Percentiles rank a stretch among this genome's conserved stretches.
These are phyloP conservation scores for Glaucomys volans DNA, from an alignment of 2,113 vertebrate species.

Conservation along the genomic window DNA sequence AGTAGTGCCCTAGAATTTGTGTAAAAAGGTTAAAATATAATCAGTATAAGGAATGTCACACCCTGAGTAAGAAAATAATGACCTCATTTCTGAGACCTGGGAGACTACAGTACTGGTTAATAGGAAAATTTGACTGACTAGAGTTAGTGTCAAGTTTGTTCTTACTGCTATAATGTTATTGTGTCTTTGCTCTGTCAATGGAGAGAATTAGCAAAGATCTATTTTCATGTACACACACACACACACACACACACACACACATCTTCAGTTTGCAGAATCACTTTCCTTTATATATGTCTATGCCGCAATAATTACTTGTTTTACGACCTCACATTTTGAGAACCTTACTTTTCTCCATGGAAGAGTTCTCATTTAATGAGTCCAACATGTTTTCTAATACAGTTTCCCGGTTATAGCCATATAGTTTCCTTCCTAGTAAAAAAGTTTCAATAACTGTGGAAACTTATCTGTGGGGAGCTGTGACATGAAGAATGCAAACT, in stretches of 20 bases:
- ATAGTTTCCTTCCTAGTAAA: not conserved
- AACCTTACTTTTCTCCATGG: not conserved
- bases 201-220: not conserved
- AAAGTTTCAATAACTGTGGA: not conserved
- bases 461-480: not conserved
- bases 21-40: not conserved
- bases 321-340: not conserved
- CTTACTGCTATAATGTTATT: not conserved
- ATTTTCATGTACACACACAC: not conserved
- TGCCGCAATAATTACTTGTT: not conserved
- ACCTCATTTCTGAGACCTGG: not conserved
- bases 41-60: not conserved
- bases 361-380: not conserved
- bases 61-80: fast-evolving
- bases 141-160: not conserved
- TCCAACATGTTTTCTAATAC: not conserved
- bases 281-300: not conserved
- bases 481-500: not conserved
- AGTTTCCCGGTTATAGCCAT: not conserved
- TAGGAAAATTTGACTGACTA: not conserved
- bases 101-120: not conserved
- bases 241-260: not conserved
- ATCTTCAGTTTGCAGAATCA: not conserved
- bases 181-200: not conserved
- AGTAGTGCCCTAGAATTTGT: not conserved